Evolutionary conservation across 2,797 vertebrate species (phyloP).

Genomic region (Gymnoscopelus braueri): DNA sequence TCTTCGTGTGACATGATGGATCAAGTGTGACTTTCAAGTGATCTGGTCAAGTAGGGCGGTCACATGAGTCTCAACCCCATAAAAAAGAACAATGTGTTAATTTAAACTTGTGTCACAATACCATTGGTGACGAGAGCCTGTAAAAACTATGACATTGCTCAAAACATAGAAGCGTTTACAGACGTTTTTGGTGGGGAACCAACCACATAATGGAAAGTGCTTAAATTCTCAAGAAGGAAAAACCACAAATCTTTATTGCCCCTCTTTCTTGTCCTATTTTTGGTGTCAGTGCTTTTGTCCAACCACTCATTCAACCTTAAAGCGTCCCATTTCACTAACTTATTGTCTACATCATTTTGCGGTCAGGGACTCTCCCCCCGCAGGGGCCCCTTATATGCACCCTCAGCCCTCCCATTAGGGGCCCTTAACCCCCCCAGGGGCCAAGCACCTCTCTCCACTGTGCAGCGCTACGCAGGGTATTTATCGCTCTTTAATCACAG

Average conservation of each 20-base stretch:
- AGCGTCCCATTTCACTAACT: conserved; percentile 53
- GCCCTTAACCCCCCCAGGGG: conserved; percentile 36
- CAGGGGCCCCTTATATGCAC: conserved; percentile 20
- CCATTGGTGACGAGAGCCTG: conserved; percentile 59
- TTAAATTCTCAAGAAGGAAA: conserved; percentile 45
- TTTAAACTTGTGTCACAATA: conserved; percentile 57
- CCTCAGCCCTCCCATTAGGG: conserved; percentile 58
- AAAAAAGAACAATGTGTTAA: conserved; percentile 11
- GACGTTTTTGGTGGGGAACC: conserved; percentile 43
- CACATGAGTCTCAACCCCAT: conserved; percentile 48
- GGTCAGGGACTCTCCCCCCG: conserved; percentile 63
- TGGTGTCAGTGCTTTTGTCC: conserved; percentile 55
- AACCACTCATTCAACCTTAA: conserved; percentile 42
- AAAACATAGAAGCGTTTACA: conserved; percentile 59
- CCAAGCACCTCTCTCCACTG: conserved; percentile 23
- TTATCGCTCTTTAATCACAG: conserved; percentile 71
- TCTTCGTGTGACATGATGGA: conserved; percentile 22
- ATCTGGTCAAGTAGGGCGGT: conserved; percentile 37
- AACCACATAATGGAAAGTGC: conserved; percentile 64
- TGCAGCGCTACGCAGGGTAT: conserved; percentile 37
- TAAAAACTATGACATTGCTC: conserved; percentile 63
- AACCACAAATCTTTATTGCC: conserved; percentile 62
- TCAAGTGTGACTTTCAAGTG: conserved; percentile 12
- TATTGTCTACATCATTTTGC: conserved; percentile 61
- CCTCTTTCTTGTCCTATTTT: conserved; percentile 61